These are phyloP conservation scores for Raja brachyura DNA, from an alignment of 2,113 vertebrate genomes.

Conservation along the genomic window DNA sequence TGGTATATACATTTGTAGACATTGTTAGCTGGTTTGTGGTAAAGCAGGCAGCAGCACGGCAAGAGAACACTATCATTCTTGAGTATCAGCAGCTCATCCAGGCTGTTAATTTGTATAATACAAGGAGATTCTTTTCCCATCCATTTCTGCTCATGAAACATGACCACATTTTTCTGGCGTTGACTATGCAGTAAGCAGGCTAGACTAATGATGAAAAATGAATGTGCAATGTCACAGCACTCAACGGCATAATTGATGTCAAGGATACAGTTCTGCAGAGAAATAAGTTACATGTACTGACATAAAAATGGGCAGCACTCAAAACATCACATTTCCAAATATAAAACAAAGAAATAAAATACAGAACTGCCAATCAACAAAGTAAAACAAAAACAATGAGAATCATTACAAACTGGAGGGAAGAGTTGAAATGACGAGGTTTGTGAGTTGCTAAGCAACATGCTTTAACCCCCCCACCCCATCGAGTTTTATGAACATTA, in stretches of 20 bases:
- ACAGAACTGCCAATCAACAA: neutral
- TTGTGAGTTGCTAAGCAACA: neutral
- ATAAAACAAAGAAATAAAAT: neutral
- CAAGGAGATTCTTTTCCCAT: neutral
- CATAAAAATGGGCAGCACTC: neutral
- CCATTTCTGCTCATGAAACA: neutral
- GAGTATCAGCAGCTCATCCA: neutral
- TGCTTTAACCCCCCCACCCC: neutral
- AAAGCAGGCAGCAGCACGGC: neutral
- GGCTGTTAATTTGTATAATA: constrained; percentile 17
- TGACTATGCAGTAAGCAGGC: neutral
- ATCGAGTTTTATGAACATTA: neutral
- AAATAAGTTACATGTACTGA: neutral
- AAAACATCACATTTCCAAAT: neutral
- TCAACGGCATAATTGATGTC: constrained; percentile 31
- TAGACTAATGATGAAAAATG: constrained; percentile 35
- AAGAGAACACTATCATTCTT: neutral
- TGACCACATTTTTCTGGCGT: neutral
- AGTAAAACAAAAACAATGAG: neutral
- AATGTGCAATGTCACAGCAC: constrained; percentile 21
- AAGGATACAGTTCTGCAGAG: constrained; percentile 2
- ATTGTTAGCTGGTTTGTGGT: neutral
- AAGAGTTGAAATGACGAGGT: neutral
- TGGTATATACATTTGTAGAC: neutral
- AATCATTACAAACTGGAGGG: neutral